phyloP scores from a whole-genome alignment of 2,888 invertebrate species.

The Sinotaia quadrata region DNA sequence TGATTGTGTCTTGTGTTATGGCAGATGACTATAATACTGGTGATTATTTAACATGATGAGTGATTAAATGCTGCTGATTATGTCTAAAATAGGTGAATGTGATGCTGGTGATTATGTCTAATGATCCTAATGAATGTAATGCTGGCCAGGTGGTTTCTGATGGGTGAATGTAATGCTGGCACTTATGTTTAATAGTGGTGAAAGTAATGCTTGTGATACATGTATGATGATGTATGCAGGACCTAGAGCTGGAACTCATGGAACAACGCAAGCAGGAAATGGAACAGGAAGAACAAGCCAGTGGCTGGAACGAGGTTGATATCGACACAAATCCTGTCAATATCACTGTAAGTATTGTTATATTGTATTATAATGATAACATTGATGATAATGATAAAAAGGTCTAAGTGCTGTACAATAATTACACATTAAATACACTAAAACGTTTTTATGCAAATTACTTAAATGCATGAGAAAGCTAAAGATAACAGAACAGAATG shows the following conservation, averaged over 20 bases:
- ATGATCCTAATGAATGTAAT: background rate
- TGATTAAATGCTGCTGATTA: background rate
- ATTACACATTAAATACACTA: background rate
- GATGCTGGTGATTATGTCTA: background rate
- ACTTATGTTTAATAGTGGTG: too few relatives aligned
- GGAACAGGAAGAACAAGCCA: slow-evolving; percentile 76
- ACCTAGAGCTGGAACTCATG: slow-evolving; percentile 75
- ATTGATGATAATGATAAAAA: too few relatives aligned
- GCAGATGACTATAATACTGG: too few relatives aligned
- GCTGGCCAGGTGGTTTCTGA: too few relatives aligned
- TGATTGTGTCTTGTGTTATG: too few relatives aligned
- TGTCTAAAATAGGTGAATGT: background rate
- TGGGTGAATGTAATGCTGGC: too few relatives aligned
- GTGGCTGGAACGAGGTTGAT: slow-evolving; percentile 90
- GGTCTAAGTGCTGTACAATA: too few relatives aligned
- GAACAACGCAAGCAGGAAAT: slow-evolving; percentile 73
- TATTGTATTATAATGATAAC: too few relatives aligned
- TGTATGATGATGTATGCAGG: slow-evolving; percentile 67
- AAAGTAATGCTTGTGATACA: background rate
- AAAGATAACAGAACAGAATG: too few relatives aligned
- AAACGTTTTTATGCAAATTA: background rate
- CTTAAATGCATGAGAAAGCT: background rate
- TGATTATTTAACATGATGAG: too few relatives aligned
- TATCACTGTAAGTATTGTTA: slow-evolving; percentile 54
- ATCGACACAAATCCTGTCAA: slow-evolving; percentile 74